These are phyloP conservation scores for Paradisaea rubra DNA, from an alignment of 2,113 vertebrate genomes.

Conservation along the genomic window DNA sequence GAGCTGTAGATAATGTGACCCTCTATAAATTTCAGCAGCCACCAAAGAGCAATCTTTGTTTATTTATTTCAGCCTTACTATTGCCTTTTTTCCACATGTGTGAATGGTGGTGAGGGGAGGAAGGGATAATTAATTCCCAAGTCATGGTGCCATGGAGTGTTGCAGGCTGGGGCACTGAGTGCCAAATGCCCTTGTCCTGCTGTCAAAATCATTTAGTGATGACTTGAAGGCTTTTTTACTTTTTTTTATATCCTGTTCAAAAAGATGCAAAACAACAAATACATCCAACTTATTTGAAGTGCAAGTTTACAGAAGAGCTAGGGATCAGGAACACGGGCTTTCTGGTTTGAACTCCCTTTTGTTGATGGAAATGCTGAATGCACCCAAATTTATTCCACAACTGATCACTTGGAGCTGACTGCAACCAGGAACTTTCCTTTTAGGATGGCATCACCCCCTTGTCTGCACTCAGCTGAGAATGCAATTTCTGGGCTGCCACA, in stretches of 20 bases:
- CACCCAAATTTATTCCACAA: neutral
- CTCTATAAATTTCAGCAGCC: neutral
- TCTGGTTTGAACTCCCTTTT: neutral
- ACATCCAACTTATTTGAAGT: neutral
- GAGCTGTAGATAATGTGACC: neutral
- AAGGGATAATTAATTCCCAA: neutral
- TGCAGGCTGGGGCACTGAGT: neutral
- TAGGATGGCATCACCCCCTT: neutral
- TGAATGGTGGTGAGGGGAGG: neutral
- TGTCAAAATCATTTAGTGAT: neutral
- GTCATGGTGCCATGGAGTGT: neutral
- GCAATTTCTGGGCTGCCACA: neutral
- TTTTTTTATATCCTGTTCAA: neutral
- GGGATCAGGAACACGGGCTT: neutral
- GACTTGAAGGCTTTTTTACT: neutral
- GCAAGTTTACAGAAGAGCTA: neutral
- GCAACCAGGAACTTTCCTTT: neutral
- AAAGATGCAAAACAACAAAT: neutral
- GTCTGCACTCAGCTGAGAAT: neutral
- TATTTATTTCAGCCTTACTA: neutral
- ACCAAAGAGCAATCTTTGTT: neutral
- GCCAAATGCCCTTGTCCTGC: neutral
- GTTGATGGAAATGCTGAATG: neutral
- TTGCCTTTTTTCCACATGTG: neutral
- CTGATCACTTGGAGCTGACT: neutral